These are phyloP conservation scores for Porites lutea DNA, from an alignment of 64 coral and sea anemone species.

Conservation along the genomic window DNA sequence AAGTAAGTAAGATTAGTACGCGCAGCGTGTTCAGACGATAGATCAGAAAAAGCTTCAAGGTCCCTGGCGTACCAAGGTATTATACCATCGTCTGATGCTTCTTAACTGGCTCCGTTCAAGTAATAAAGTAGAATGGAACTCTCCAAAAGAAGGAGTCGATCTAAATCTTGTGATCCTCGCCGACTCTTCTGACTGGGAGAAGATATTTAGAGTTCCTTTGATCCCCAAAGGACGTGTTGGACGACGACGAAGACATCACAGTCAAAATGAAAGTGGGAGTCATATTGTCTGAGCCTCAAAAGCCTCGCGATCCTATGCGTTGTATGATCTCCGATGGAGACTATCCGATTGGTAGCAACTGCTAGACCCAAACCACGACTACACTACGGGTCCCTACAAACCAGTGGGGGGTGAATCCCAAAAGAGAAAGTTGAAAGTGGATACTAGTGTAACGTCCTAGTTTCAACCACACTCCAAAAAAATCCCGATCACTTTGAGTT, in stretches of 20 bases:
- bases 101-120: constrained; percentile 43
- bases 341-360: constrained; percentile 56
- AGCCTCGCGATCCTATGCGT: constrained; percentile 60
- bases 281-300: constrained; percentile 44
- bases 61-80: not conserved
- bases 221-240: not conserved
- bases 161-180: not conserved
- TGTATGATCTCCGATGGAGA: constrained; percentile 71
- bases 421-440: not conserved
- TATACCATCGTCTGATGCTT: constrained; percentile 71
- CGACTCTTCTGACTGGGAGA: constrained; percentile 53
- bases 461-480: not conserved
- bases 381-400: constrained; percentile 53
- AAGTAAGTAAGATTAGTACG: too few relatives aligned
- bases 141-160: not conserved
- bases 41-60: too few relatives aligned
- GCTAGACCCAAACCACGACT: constrained; percentile 60
- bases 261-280: constrained; percentile 67
- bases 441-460: not conserved
- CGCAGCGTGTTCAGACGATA: too few relatives aligned
- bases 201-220: constrained; percentile 46
- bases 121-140: constrained; percentile 7
- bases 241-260: constrained; percentile 34
- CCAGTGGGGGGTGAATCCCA: constrained; percentile 25
- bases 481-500: constrained; percentile 84